These are phyloP conservation scores for Oasisia sp. DNA, from an alignment of 2,888 invertebrate species.

Conservation along the genomic window DNA sequence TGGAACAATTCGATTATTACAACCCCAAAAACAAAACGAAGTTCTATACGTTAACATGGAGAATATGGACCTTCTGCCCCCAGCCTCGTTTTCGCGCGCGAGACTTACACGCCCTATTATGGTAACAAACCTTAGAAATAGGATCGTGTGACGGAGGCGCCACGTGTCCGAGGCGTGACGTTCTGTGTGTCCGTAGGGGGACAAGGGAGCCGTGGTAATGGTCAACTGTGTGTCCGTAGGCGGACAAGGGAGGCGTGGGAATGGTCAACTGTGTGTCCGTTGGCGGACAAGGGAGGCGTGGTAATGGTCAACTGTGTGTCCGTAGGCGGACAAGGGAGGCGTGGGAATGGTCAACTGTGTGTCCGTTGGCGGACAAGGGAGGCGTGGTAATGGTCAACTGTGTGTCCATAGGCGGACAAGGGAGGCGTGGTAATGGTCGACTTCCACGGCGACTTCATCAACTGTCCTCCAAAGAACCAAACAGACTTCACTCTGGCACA, in stretches of 20 bases:
- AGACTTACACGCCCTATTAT: no score
- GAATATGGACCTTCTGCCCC: no score
- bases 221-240: conserved; percentile 74
- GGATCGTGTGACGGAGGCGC: no score
- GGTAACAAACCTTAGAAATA: no score
- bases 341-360: conserved; percentile 82
- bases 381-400: conserved; percentile 86
- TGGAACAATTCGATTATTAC: no score
- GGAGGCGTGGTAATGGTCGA: conserved; percentile 88
- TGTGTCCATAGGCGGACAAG: conserved; percentile 73
- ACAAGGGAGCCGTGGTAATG: conserved; percentile 86
- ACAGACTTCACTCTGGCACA: conserved; percentile 71
- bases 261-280: conserved; percentile 76
- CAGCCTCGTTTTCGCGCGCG: no score
- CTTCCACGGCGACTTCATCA: conserved; percentile 83
- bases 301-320: conserved; percentile 79
- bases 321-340: conserved; percentile 79
- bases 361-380: conserved; percentile 73
- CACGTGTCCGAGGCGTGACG: not conserved
- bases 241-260: conserved; percentile 81
- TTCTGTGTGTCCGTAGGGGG: conserved; percentile 67
- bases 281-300: conserved; percentile 80
- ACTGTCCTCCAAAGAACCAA: conserved; percentile 69
- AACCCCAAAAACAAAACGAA: no score
- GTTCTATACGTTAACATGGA: no score